These are phyloP conservation scores for Mus spretus DNA, from an alignment of 2,797 vertebrate genomes.

Conservation along the genomic window DNA sequence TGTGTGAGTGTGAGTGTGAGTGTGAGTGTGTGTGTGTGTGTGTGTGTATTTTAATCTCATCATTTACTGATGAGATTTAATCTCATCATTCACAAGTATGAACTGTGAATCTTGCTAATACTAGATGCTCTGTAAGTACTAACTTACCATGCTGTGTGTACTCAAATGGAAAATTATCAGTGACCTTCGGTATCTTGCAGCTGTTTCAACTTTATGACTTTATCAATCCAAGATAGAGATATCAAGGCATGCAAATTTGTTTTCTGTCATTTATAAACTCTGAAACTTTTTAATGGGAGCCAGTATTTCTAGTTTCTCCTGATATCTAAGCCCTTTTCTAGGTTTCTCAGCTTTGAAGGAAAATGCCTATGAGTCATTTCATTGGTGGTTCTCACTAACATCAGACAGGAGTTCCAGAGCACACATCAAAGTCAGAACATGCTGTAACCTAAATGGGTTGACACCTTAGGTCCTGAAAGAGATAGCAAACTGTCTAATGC, in stretches of 20 bases:
- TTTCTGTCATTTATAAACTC: conserved; percentile 66
- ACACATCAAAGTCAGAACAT: conserved; percentile 70
- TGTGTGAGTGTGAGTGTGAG: too few relatives aligned
- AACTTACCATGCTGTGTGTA: conserved; percentile 31
- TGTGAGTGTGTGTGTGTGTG: too few relatives aligned
- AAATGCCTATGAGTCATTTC: conserved; percentile 67
- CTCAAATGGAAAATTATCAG: conserved; percentile 65
- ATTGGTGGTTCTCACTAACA: conserved; percentile 57
- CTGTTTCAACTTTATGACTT: conserved; percentile 69
- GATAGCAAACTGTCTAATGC: conserved; percentile 50
- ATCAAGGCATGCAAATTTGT: conserved; percentile 44
- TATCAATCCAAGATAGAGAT: conserved; percentile 71
- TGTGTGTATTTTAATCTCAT: conserved; percentile 48
- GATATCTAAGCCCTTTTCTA: conserved; percentile 41
- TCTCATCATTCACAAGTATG: conserved; percentile 50
- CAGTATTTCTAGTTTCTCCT: conserved; percentile 63
- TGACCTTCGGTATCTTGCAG: conserved; percentile 40
- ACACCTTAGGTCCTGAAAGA: conserved; percentile 60
- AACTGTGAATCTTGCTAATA: conserved; percentile 69
- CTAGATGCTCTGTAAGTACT: conserved; percentile 51
- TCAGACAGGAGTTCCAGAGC: conserved; percentile 47
- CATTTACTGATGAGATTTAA: conserved; percentile 63
- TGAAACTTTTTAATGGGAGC: conserved; percentile 51
- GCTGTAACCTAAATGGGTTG: conserved; percentile 64
- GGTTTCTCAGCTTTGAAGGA: conserved; percentile 67